Evolutionary conservation across 2,888 invertebrate species (phyloP).

Genomic region (Byasa hedistus): DNA sequence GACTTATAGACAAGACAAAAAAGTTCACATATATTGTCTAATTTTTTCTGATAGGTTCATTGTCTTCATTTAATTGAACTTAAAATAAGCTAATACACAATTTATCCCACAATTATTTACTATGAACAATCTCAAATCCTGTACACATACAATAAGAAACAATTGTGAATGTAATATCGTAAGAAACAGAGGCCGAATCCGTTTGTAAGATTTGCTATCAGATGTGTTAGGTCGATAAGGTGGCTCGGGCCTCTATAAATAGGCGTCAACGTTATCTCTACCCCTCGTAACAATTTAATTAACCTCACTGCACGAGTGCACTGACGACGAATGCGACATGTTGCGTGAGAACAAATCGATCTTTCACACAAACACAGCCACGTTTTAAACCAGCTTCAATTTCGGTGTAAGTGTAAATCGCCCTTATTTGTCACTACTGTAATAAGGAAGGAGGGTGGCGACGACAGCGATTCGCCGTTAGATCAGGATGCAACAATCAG

Average conservation of each 20-base stretch:
- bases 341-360: conserved; percentile 63
- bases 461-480: conserved; percentile 48
- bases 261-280: conserved; percentile 67
- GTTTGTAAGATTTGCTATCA: conserved; percentile 59
- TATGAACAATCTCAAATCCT: not conserved
- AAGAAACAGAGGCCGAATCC: conserved; percentile 47
- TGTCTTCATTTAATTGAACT: too few relatives aligned
- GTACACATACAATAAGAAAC: conserved; percentile 13
- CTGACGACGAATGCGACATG: conserved; percentile 59
- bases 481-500: conserved; percentile 69
- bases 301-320: conserved; percentile 64
- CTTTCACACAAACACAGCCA: conserved; percentile 32
- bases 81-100: too few relatives aligned
- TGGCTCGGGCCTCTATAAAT: conserved; percentile 58
- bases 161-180: conserved; percentile 30
- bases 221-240: conserved; percentile 68
- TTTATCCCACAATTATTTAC: not conserved
- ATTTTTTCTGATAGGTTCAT: too few relatives aligned
- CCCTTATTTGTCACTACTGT: conserved; percentile 42
- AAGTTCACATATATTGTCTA: too few relatives aligned
- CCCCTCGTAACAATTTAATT: conserved; percentile 71
- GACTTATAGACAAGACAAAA: too few relatives aligned
- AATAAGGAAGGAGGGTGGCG: conserved; percentile 75
- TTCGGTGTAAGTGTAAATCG: conserved; percentile 22
- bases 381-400: conserved; percentile 25